These are phyloP conservation scores for Notechis scutatus DNA, from an alignment of 2,113 vertebrate species.

Conservation along the genomic window DNA sequence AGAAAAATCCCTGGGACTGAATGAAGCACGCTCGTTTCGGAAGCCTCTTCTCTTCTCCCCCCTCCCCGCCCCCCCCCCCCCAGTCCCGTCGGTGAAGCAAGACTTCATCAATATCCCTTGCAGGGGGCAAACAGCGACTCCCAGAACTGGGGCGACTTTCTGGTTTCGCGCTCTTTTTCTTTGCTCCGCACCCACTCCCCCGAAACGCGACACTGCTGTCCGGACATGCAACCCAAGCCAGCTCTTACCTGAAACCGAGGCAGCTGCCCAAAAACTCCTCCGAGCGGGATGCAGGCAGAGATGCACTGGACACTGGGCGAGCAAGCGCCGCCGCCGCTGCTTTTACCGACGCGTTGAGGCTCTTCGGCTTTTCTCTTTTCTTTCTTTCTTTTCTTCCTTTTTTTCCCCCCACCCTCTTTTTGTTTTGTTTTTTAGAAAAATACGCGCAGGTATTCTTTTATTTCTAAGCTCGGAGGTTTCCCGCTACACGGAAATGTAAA, in stretches of 20 bases:
- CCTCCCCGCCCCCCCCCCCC: accelerated
- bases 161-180: constrained; percentile 7
- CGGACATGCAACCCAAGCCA: not conserved
- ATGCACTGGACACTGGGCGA: not conserved
- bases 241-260: constrained; percentile 41
- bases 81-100: too few relatives aligned
- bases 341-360: not conserved
- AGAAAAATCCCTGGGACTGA: not conserved
- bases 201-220: not conserved
- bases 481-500: not conserved
- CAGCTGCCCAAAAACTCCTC: not conserved
- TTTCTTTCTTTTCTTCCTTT: not conserved
- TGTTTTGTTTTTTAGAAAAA: not conserved
- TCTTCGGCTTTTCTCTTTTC: not conserved
- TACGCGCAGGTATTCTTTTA: not conserved
- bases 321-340: not conserved
- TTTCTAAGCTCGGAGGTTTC: not conserved
- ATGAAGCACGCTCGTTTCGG: not conserved
- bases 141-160: not conserved
- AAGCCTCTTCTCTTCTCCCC: not conserved
- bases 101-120: not conserved
- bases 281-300: not conserved
- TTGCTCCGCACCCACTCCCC: not conserved
- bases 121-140: not conserved
- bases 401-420: not conserved